phyloP scores from a whole-genome alignment of 2,797 vertebrate species.

The Echiichthys vipera region DNA sequence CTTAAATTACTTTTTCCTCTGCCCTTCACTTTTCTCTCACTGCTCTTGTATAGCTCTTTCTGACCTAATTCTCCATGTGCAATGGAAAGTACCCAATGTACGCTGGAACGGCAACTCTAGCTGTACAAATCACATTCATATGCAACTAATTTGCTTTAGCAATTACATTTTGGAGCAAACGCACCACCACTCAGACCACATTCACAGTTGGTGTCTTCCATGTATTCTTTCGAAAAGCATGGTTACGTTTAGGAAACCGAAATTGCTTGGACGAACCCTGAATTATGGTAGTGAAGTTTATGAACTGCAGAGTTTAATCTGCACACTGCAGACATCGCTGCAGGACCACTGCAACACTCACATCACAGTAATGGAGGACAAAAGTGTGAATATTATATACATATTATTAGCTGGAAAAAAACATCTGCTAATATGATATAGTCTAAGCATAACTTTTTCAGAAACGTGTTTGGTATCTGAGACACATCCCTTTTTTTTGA shows the following conservation, averaged over 20 bases:
- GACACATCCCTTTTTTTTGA: not conserved
- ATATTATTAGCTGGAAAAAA: not conserved
- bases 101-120: constrained; percentile 16
- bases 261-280: not conserved
- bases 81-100: constrained; percentile 22
- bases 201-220: not conserved
- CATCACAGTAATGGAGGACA: not conserved
- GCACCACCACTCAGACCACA: not conserved
- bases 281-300: not conserved
- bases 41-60: not conserved
- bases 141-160: constrained; percentile 17
- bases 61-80: constrained; percentile 15
- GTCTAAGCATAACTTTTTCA: not conserved
- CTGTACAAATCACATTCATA: constrained; percentile 26
- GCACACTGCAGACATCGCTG: not conserved
- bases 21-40: not conserved
- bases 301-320: not conserved
- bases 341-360: too few relatives aligned
- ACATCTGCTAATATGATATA: not conserved
- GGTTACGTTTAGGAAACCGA: not conserved
- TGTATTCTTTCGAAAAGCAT: not conserved
- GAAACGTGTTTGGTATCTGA: not conserved
- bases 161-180: constrained; percentile 13
- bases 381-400: not conserved
- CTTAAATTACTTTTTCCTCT: constrained; percentile 5